Base-by-base conservation (phyloP, 2,888 invertebrate genomes). In the Athetis lepigone region DNA sequence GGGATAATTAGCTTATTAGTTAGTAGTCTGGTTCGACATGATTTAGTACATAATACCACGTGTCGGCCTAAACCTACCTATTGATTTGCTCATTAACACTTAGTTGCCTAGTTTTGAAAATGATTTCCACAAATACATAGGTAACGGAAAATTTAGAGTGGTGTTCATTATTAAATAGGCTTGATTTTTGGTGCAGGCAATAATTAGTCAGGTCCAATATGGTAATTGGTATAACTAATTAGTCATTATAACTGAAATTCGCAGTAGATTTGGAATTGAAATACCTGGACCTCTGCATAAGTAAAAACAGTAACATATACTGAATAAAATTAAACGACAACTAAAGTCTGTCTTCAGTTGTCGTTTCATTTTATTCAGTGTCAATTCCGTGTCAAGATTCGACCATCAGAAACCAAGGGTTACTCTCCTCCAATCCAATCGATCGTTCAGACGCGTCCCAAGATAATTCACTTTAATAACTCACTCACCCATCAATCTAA, bases 401-500 rank as follows among this genome's bases (percentile, higher is more conserved):
- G 13, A 13, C 23, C 23, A 33, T 39, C 19, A 43, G 6, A 25
- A 49, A 40, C 16, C 51, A 42, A 4, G 36, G 51, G 63, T 42
- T 49, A 49, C 13, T 29, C 21, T 36, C 27, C 19, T 72, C 16
- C 33, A 46, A 72, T 46, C 50, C 39, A 64, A 65, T 72, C 39
- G 52, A 65, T 72, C 39, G 27, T 6, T 21, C 39, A 51, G 33
- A 51, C 72, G 46, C 36, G 18, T 46, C 52, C 52, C 72, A 40
- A 46, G 72, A 51, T 72, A 51, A 71, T 65, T 66, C 66, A 72
- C 45, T 72, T 66, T 72, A 66, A 72, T 72, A 72, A n/a, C n/a
- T 51, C n/a, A 33, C 65, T 36, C 72, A 66, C 72, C 66, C 50
- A 66, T 72, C 65, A 66, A 66, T 72, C 39, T 33, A 36, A 42